Conservation (phyloP, 2,888 invertebrate genomes). For the Cataglyphis livida region DNA sequence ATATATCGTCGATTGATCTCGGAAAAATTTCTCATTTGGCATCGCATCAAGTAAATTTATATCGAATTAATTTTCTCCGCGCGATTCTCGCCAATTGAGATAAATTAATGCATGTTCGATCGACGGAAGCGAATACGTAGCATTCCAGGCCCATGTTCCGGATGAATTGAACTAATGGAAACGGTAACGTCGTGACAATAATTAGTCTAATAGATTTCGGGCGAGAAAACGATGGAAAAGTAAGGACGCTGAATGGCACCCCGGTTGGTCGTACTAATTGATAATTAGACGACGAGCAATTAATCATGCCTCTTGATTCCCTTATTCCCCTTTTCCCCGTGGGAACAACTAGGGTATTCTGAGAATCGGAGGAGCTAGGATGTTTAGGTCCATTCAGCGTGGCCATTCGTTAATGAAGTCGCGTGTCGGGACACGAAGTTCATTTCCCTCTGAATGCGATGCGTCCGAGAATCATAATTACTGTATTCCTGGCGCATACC, state of each 20-base stretch:
- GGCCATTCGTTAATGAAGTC: slow-evolving; percentile 83
- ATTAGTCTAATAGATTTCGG: slow-evolving; percentile 45
- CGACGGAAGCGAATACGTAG: slow-evolving; percentile 17
- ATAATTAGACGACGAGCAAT: slow-evolving; percentile 80
- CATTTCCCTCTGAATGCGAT: slow-evolving; percentile 81
- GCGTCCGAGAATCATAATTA: slow-evolving; percentile 83
- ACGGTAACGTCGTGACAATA: slow-evolving; percentile 29
- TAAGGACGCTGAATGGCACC: slow-evolving; percentile 42
- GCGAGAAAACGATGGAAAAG: slow-evolving; percentile 60
- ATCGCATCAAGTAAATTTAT: slow-evolving; percentile 16
- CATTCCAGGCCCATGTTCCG: slow-evolving; percentile 32
- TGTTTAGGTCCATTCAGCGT: slow-evolving; percentile 80
- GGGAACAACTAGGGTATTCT: slow-evolving; percentile 59
- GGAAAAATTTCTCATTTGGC: neutral
- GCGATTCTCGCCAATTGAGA: slow-evolving; percentile 27
- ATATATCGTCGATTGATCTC: slow-evolving; percentile 7
- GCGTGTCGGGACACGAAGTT: slow-evolving; percentile 81
- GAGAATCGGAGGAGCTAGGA: slow-evolving; percentile 72
- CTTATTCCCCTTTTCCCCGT: slow-evolving; percentile 57
- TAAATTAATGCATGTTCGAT: slow-evolving; percentile 37
- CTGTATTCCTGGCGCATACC: slow-evolving; percentile 80
- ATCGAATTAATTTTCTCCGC: slow-evolving; percentile 26
- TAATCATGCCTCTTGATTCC: slow-evolving; percentile 79
- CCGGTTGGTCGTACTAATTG: slow-evolving; percentile 73
- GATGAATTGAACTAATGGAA: slow-evolving; percentile 39